Evolutionary conservation across 2,113 vertebrate species (phyloP).

Genomic region (Fulmarus glacialis): DNA sequence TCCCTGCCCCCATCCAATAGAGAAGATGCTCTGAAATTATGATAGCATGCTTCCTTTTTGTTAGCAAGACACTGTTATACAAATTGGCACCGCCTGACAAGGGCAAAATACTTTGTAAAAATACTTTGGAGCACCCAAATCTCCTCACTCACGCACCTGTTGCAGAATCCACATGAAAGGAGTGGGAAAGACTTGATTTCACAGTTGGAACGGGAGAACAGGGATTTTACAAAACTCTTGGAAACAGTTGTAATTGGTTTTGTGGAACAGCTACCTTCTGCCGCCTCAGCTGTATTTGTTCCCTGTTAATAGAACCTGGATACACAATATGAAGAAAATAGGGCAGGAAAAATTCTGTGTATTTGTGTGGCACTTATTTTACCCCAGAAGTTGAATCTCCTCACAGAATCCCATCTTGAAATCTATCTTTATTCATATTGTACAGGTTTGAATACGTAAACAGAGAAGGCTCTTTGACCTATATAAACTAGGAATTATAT

Average conservation of each 20-base stretch:
- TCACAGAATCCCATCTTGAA: not conserved
- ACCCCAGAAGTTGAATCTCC: not conserved
- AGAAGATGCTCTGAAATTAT: not conserved
- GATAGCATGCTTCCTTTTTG: not conserved
- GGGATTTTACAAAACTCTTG: not conserved
- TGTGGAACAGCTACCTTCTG: not conserved
- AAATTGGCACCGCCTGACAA: not conserved
- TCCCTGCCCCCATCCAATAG: not conserved
- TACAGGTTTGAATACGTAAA: not conserved
- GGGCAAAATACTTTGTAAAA: not conserved
- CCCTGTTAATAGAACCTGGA: not conserved
- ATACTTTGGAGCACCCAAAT: not conserved
- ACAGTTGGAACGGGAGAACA: not conserved
- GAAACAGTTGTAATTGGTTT: not conserved
- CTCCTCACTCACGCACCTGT: not conserved
- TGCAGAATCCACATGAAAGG: not conserved
- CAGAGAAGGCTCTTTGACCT: conserved; percentile 12
- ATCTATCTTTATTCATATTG: not conserved
- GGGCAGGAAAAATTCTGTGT: not conserved
- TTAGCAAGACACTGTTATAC: not conserved
- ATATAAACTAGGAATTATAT: conserved; percentile 1
- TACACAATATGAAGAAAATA: not conserved
- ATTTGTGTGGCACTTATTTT: not conserved
- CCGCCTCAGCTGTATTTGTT: not conserved
- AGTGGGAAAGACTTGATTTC: not conserved